phyloP scores from a whole-genome alignment of 1,140 invertebrate species.

The Zaprionus gabonicus region DNA sequence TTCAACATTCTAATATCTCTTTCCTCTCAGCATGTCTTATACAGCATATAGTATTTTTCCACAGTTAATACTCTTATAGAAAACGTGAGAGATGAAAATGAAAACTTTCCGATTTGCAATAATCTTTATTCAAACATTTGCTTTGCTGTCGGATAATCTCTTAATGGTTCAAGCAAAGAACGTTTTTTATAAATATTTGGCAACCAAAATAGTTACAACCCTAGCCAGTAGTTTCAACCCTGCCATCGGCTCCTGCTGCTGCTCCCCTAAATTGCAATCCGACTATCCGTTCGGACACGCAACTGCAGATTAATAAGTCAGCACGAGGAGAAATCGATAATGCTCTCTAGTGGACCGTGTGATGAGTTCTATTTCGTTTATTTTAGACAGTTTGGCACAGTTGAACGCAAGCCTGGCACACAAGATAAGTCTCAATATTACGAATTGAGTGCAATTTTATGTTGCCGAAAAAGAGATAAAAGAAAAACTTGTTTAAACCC shows the following conservation, averaged over 20 bases:
- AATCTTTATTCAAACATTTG: slow-evolving; percentile 3
- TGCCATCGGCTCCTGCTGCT: not conserved
- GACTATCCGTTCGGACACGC: slow-evolving; percentile 1
- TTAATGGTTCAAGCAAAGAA: not conserved
- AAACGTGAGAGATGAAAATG: not conserved
- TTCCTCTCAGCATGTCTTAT: no score
- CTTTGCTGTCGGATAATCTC: not conserved
- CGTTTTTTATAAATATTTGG: not conserved
- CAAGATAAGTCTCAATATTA: not conserved
- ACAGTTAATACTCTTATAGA: not conserved
- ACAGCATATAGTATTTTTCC: not conserved
- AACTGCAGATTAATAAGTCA: slow-evolving; percentile 31
- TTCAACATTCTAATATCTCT: no score
- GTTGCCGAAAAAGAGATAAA: not conserved
- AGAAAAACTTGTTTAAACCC: not conserved
- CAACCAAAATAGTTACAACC: not conserved
- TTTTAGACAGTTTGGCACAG: slow-evolving; percentile 11
- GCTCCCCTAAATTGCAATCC: not conserved
- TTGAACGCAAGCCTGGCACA: not conserved
- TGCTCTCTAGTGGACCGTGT: not conserved
- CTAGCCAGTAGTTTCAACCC: not conserved
- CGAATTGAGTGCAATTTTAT: not conserved
- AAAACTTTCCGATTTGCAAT: not conserved
- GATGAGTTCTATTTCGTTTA: not conserved
- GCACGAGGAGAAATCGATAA: slow-evolving; percentile 10